Evolutionary conservation across 1,140 invertebrate species (phyloP).

Genomic region (Phthorimaea operculella): DNA sequence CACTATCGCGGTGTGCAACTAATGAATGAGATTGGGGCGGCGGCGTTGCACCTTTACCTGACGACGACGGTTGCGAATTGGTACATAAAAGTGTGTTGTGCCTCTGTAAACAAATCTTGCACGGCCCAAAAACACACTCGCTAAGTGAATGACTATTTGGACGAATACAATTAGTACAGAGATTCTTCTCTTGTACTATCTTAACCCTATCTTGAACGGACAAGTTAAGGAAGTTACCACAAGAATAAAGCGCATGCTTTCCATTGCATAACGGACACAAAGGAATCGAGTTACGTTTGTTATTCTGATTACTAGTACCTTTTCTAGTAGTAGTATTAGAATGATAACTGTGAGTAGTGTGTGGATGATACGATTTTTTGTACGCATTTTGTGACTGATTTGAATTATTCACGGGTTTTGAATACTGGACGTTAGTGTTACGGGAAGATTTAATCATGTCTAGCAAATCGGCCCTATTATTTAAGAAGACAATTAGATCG

Average conservation of each 20-base stretch:
- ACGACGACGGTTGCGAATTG: neutral
- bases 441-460: neutral
- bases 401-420: neutral
- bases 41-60: neutral
- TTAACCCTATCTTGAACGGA: constrained; percentile 3
- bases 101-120: constrained; percentile 3
- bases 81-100: constrained; percentile 2
- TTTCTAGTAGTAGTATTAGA: neutral
- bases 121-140: constrained; percentile 5
- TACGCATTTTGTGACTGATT: neutral
- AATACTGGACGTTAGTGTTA: neutral
- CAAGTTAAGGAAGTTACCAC: constrained; percentile 1
- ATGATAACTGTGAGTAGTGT: neutral
- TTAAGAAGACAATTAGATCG: constrained; percentile 4
- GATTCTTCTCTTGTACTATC: constrained; percentile 5
- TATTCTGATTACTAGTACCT: neutral
- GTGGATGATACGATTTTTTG: neutral
- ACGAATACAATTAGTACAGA: constrained; percentile 6
- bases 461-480: constrained; percentile 5
- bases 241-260: neutral
- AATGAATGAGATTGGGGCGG: neutral
- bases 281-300: neutral
- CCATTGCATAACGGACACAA: neutral
- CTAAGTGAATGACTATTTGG: neutral
- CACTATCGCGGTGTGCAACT: neutral